phyloP scores from a whole-genome alignment of 2,113 vertebrate genomes.

The Silurus asotus region DNA sequence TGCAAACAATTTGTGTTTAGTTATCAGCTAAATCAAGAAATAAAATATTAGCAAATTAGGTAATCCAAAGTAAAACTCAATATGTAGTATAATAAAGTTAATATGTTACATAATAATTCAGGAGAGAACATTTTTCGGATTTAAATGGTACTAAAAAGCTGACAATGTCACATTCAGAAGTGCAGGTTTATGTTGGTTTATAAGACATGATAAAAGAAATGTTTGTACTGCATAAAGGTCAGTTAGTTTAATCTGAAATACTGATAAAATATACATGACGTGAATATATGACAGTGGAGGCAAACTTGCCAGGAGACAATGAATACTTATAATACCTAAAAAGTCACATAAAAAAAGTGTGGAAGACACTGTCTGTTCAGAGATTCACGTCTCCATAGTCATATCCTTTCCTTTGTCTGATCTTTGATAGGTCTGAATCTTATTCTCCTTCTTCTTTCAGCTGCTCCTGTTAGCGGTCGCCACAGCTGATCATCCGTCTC shows the following conservation, averaged over 20 bases:
- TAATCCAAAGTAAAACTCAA: background rate
- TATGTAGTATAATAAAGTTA: background rate
- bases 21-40: background rate
- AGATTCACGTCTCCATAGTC: background rate
- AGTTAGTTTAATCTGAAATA: background rate
- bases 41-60: background rate
- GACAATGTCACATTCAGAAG: conserved; percentile 24
- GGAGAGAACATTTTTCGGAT: background rate
- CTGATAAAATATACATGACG: background rate
- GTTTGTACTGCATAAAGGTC: background rate
- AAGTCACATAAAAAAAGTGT: background rate
- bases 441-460: no score
- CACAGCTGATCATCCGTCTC: no score
- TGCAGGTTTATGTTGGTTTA: background rate
- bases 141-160: conserved; percentile 13
- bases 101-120: conserved; percentile 25
- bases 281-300: background rate
- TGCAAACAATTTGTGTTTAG: no score
- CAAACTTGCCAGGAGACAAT: background rate
- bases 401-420: background rate
- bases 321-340: background rate
- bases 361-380: background rate
- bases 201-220: conserved; percentile 16
- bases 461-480: no score
- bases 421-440: no score